Conservation (phyloP, 2,797 vertebrate genomes). For the Rhincodon typus region DNA sequence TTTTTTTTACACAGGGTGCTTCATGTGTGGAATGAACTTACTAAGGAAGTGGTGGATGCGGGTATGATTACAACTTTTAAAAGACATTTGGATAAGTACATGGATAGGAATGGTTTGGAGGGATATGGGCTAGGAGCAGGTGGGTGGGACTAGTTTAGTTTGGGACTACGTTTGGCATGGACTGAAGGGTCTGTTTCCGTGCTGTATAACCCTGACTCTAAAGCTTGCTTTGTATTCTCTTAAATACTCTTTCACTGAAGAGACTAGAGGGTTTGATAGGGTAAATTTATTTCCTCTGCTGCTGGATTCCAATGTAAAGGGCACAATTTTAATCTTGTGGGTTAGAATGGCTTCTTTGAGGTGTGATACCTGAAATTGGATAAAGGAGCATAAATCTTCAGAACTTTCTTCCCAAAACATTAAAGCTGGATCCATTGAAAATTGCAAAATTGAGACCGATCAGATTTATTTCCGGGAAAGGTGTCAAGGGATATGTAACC, state of each 20-base stretch:
- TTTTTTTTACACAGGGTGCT: no score
- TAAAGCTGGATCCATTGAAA: background rate
- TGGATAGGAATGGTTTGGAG: no score
- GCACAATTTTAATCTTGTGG: background rate
- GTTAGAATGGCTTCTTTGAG: background rate
- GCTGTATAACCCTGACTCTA: background rate
- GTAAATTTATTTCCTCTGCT: background rate
- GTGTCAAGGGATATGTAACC: background rate
- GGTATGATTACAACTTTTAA: no score
- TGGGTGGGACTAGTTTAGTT: no score
- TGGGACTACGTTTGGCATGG: no score
- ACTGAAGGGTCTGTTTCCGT: no score
- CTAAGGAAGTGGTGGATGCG: no score
- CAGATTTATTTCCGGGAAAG: background rate
- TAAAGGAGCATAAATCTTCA: background rate
- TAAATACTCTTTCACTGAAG: background rate
- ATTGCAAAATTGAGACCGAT: background rate
- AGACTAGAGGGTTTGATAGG: background rate
- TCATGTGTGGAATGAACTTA: no score
- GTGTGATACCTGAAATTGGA: background rate
- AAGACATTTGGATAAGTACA: no score
- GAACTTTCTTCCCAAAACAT: background rate
- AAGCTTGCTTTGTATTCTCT: background rate
- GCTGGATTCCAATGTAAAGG: background rate
- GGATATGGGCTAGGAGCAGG: no score